Evolutionary conservation across 2,888 invertebrate species (phyloP), one percentile per base, ranked within the genome.

Genomic region (Leptinotarsa rubiginosa): DNA sequence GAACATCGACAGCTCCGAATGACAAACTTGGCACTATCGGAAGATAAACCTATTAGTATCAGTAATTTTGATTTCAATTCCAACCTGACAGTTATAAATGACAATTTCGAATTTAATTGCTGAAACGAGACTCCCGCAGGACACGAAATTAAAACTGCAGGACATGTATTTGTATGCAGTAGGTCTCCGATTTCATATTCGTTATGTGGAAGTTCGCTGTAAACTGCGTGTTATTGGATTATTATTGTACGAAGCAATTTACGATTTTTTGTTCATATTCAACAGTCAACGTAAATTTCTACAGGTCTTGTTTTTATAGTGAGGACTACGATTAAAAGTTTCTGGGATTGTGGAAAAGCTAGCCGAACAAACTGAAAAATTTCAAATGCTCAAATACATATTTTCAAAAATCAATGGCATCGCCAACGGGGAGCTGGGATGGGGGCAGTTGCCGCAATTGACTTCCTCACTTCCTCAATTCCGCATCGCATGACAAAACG

Each of bases 71-170:
- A 56, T 20, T 56, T 56, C 13, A 22, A 56, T 56, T 56, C 22
- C 56, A 20, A 3, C 10, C 3, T 56, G 56, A 56, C 56, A 56
- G 56, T 56, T 3, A 56, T 12, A 56, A 56, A 56, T 56, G 12
- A 56, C 56, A 56, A 56, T 56, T 56, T 56, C 10, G 13, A 18
- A 20, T 56, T 56, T 56, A 56, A 56, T 56, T 56, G 20, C 56
- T 3, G n/a, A 4, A 56, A 56, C 56, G 56, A 20, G 56, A 20
- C 54, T 56, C 20, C 10, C 20, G 10, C 56, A 10, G 56, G 20
- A 18, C 3, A 1, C 12, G 56, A 56, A 56, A 56, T 56, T 56
- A 56, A 20, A 56, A 56, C 56, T 56, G 56, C 56, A 56, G 18
- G 18, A 50, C n/a, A 56, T 20, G 18, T 20, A 56, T 20, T 12